Percentiles rank a stretch among this genome's conserved stretches.
Conservation (phyloP, 1,140 invertebrate genomes). For the Grapholita molesta region DNA sequence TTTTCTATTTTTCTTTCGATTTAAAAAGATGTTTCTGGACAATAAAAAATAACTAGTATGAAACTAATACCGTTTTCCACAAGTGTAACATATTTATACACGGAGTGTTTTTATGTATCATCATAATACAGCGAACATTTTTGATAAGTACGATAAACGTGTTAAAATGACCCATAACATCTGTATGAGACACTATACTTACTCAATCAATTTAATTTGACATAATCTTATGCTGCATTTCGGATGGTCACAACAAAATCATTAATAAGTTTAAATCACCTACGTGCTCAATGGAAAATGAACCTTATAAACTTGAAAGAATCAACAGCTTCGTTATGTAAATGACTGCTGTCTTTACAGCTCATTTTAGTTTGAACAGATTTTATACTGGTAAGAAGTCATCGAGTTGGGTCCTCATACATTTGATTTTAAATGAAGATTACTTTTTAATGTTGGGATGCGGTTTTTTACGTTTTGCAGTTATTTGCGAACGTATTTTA, state of each 20-base stretch:
- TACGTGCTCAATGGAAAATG: neutral
- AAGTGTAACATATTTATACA: too few species aligned
- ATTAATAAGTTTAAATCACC: neutral
- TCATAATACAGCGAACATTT: too few species aligned
- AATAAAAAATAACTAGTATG: too few species aligned
- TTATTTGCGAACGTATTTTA: neutral
- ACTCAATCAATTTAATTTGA: neutral
- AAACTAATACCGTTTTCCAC: too few species aligned
- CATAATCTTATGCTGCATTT: neutral
- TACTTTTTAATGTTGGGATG: neutral
- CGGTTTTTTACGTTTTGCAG: slow-evolving; percentile 6
- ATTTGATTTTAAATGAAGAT: neutral
- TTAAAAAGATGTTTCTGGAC: too few species aligned
- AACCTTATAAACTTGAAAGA: neutral
- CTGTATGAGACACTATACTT: neutral
- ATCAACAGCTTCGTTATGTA: neutral
- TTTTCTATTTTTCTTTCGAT: too few species aligned
- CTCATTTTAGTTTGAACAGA: neutral
- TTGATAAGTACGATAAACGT: neutral
- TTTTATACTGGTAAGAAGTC: neutral
- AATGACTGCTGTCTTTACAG: neutral
- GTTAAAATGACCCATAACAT: neutral
- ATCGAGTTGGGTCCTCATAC: neutral
- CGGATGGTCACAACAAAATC: neutral
- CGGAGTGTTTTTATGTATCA: too few species aligned